Evolutionary conservation across 2,888 invertebrate species (phyloP).

Genomic region (Ornithoptera priamus): DNA sequence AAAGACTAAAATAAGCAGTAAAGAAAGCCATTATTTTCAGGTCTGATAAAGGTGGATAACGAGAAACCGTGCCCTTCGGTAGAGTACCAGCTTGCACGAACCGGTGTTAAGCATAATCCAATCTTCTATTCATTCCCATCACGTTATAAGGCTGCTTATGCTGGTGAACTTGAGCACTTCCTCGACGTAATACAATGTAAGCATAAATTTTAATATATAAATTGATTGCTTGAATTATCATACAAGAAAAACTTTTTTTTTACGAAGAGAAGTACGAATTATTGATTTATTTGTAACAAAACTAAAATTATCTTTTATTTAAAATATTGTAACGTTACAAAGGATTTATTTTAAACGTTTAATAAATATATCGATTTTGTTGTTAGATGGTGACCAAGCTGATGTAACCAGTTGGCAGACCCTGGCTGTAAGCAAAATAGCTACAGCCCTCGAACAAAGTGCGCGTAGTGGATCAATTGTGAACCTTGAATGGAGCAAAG

Average conservation of each 20-base stretch:
- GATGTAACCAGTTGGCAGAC: constrained; percentile 74
- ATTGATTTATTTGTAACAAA: background rate
- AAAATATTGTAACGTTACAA: background rate
- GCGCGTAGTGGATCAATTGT: constrained; percentile 74
- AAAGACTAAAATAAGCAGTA: background rate
- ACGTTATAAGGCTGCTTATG: constrained; percentile 76
- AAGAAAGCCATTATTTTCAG: constrained; percentile 37
- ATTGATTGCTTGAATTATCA: background rate
- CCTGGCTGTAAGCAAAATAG: constrained; percentile 80
- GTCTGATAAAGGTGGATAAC: constrained; percentile 76
- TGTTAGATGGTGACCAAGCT: constrained; percentile 42
- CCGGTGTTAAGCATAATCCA: constrained; percentile 65
- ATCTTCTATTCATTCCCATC: constrained; percentile 83
- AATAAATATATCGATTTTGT: constrained; percentile 35
- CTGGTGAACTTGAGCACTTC: constrained; percentile 80
- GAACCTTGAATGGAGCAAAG: constrained; percentile 73
- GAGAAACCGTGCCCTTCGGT: constrained; percentile 73
- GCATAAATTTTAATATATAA: constrained; percentile 28
- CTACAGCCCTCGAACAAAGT: constrained; percentile 66
- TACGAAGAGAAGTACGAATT: background rate
- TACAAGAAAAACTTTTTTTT: background rate
- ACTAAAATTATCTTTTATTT: background rate
- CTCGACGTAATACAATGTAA: constrained; percentile 76
- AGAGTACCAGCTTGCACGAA: constrained; percentile 56
- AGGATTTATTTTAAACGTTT: background rate